Evolutionary conservation across 2,797 vertebrate species (phyloP).

Genomic region (Xyrichtys novacula): DNA sequence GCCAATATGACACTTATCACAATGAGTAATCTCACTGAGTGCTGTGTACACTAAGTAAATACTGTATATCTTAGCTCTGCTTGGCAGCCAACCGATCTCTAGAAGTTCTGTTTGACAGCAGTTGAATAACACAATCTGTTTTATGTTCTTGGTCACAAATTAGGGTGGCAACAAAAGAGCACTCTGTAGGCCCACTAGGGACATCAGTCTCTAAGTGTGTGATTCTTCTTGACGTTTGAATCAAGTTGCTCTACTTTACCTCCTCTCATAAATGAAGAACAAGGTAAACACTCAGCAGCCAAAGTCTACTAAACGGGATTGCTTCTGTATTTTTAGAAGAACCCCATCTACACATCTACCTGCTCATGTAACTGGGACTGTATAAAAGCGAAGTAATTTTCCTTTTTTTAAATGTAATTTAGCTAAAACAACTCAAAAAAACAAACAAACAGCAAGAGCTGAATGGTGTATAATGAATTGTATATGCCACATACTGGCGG

Average conservation of each 20-base stretch:
- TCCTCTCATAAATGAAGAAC: constrained; percentile 30
- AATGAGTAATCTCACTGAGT: background rate
- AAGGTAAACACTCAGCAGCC: background rate
- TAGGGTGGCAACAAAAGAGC: constrained; percentile 9
- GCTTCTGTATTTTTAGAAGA: constrained; percentile 6
- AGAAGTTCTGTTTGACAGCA: background rate
- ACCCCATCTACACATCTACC: background rate
- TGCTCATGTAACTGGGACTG: too few relatives aligned
- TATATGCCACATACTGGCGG: constrained; percentile 8
- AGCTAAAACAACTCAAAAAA: too few relatives aligned
- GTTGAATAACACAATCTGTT: constrained; percentile 32
- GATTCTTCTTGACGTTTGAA: constrained; percentile 51
- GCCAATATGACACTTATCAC: background rate
- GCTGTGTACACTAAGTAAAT: background rate
- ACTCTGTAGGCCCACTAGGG: constrained; percentile 5
- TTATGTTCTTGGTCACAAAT: constrained; percentile 21
- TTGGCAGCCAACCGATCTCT: background rate
- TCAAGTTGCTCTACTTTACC: constrained; percentile 40
- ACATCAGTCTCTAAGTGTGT: constrained; percentile 29
- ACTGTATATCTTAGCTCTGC: background rate
- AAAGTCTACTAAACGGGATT: background rate
- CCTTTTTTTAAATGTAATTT: too few relatives aligned
- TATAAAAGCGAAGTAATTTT: too few relatives aligned
- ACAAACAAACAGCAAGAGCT: background rate
- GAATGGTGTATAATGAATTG: background rate